Percentiles rank a stretch among this genome's conserved stretches.
Conservation (phyloP, 2,113 vertebrate genomes). For the Pyrgilauda ruficollis region DNA sequence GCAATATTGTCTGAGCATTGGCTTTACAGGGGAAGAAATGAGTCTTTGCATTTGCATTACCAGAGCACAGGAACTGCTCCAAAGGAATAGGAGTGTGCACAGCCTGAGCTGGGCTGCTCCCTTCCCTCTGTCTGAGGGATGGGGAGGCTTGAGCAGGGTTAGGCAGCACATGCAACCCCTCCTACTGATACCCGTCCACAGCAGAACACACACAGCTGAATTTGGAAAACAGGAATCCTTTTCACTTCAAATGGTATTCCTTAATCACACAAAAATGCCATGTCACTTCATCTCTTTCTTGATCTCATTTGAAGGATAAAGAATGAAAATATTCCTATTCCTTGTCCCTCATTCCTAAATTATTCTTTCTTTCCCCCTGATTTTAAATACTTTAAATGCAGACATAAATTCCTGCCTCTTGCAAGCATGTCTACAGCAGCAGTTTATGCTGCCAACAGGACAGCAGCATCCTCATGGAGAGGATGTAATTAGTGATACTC, state of each 20-base stretch:
- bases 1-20: slow-evolving; percentile 39
- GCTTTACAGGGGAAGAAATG: slow-evolving; percentile 12
- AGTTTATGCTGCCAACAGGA: not conserved
- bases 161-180: not conserved
- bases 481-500: not conserved
- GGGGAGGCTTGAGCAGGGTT: not conserved
- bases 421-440: not conserved
- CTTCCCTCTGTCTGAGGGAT: not conserved
- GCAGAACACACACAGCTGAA: not conserved
- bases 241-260: not conserved
- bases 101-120: not conserved
- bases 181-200: not conserved
- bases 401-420: not conserved
- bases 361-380: accelerated
- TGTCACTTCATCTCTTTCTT: not conserved
- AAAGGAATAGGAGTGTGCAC: not conserved
- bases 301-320: not conserved
- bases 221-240: not conserved
- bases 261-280: not conserved
- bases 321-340: not conserved
- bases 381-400: not conserved
- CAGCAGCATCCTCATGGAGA: not conserved
- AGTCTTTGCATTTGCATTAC: not conserved
- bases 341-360: not conserved
- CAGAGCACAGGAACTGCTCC: not conserved